Evolutionary conservation across 2,113 vertebrate genomes (phyloP), one percentile per base, ranked within the genome.

Genomic region (Hemicordylus capensis): DNA sequence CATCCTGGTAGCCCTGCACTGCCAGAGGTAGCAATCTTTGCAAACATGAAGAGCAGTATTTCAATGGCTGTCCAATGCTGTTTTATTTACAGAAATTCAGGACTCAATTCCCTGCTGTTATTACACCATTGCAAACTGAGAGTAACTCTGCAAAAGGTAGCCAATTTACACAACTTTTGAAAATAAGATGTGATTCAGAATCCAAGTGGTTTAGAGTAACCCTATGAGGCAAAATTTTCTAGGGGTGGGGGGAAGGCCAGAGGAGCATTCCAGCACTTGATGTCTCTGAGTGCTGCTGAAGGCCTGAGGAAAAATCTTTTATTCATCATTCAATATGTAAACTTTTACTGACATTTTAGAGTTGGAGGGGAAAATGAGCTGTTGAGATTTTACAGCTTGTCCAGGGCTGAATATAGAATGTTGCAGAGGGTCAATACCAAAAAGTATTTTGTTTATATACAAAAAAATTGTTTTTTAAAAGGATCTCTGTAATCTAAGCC

Each of bases 281-380:
- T 88, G 0, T 87, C 89, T 89, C 79, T 59, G 28, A 76, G 54
- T 88, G 26, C 54, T 37, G 4, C 39, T 91, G 83, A 9, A 80
- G 84, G 76, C 77, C 83, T 72, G 48, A 17, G 81, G 78, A 56
- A 84, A 9, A 58, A 78, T 80, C 15, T 80, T 77, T 56, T 80
- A 79, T 90, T 89, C 77, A 56, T 86, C 26, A 74, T 31, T 92
- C 83, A 74, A 59, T 24, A 51, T 81, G 48, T 67, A 82, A 88
- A 72, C 37, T 85, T 93, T 83, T 89, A 81, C 20, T 88, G 42
- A 46, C 90, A 28, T 58, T 85, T 59, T 11, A 56, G 72, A 89
- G 72, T 78, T 86, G 34, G 76, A 61, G 28, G 48, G 26, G 1
- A 28, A 84, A 82, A 76, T 63, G 28, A 90, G 56, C 39, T 44